phyloP scores from a whole-genome alignment of 2,113 vertebrate genomes.

The Lathamus discolor region DNA sequence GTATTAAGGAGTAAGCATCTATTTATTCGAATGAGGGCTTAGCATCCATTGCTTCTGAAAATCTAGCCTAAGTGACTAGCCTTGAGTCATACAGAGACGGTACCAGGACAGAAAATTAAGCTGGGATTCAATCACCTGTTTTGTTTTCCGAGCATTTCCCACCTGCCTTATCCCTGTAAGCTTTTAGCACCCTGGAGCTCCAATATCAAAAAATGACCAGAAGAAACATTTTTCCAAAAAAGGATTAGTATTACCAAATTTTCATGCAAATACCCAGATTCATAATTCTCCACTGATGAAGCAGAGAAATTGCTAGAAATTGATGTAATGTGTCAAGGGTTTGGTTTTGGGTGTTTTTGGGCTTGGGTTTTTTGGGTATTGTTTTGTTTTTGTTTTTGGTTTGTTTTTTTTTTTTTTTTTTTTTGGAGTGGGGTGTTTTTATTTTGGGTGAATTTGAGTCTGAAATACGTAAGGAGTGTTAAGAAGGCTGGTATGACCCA shows the following conservation, averaged over 20 bases:
- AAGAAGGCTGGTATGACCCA: neutral
- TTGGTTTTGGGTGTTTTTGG: too few relatives aligned
- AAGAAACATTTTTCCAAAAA: neutral
- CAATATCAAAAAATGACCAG: neutral
- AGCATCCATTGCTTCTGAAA: neutral
- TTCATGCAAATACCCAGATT: neutral
- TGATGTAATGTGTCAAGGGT: neutral
- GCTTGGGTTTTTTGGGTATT: neutral
- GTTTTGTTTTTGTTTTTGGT: too few relatives aligned
- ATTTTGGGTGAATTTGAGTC: neutral
- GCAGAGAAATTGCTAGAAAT: neutral
- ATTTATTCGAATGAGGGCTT: neutral
- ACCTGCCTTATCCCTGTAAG: neutral
- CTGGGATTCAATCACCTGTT: neutral
- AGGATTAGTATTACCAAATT: neutral
- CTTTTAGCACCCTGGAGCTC: neutral
- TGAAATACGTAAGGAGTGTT: neutral
- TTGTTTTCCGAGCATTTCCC: neutral
- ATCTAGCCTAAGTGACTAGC: neutral
- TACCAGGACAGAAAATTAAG: neutral
- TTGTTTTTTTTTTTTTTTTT: neutral
- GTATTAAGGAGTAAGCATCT: neutral
- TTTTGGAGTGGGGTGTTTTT: accelerated
- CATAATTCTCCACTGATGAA: neutral
- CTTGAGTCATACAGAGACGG: neutral